phyloP scores from a whole-genome alignment of 2,797 vertebrate genomes.

The Staurois parvus region DNA sequence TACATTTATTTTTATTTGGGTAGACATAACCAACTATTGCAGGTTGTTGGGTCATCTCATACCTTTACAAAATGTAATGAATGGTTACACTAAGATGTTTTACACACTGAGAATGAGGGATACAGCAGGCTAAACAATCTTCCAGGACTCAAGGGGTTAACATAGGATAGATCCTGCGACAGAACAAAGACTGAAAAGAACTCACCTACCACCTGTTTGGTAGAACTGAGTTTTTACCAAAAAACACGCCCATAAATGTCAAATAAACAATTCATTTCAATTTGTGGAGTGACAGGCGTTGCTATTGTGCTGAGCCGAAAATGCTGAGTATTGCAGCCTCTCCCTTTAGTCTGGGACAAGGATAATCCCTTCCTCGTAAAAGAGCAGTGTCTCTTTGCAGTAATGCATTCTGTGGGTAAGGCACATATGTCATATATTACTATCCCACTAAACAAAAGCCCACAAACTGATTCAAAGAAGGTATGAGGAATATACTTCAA shows the following conservation, averaged over 20 bases:
- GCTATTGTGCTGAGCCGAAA: conserved; percentile 36
- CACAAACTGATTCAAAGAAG: neutral
- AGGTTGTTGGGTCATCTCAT: too few relatives aligned
- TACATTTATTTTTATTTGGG: too few relatives aligned
- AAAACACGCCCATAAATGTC: conserved; percentile 55
- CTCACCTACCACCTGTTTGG: conserved; percentile 44
- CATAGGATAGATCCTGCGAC: neutral
- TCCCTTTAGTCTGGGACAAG: conserved; percentile 30
- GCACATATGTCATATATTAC: conserved; percentile 3
- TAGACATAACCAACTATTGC: too few relatives aligned
- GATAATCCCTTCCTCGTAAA: conserved; percentile 48
- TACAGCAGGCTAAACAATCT: neutral
- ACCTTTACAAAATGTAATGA: too few relatives aligned
- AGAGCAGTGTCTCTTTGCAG: conserved; percentile 39
- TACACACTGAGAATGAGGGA: too few relatives aligned
- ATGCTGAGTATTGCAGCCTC: conserved; percentile 46
- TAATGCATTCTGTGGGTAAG: conserved; percentile 12
- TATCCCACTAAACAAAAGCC: neutral
- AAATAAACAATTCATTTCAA: conserved; percentile 47
- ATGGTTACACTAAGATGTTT: too few relatives aligned
- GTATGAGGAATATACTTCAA: neutral
- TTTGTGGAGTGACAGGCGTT: conserved; percentile 35
- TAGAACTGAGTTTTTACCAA: conserved; percentile 36
- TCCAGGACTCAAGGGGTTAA: conserved; percentile 2
- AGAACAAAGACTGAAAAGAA: conserved; percentile 9